A percentile compares a stretch with the other conserved stretches of the same genome.
phyloP scores from a whole-genome alignment of 2,888 invertebrate genomes.

The Theretra japonica region DNA sequence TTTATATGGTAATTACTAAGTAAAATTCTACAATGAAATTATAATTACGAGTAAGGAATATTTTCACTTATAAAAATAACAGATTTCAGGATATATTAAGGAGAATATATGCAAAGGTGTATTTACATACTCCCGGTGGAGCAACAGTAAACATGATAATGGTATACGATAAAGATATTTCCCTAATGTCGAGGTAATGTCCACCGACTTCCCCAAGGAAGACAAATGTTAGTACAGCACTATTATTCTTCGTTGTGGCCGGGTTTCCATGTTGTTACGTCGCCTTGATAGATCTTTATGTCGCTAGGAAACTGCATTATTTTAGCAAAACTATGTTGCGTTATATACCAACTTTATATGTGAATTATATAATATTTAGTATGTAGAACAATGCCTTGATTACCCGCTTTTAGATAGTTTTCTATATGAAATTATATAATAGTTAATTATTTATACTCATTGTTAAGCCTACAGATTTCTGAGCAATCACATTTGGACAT shows the following conservation, averaged over 20 bases:
- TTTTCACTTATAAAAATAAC: no score
- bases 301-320: neutral
- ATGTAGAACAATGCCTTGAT: no score
- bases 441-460: no score
- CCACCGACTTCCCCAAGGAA: conserved; percentile 12
- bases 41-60: no score
- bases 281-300: neutral
- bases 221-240: conserved; percentile 11
- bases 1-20: neutral
- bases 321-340: neutral
- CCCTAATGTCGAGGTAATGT: conserved; percentile 14
- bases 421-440: no score
- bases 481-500: no score
- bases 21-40: no score
- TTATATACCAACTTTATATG: no score
- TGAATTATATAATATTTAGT: no score
- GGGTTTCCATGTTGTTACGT: neutral
- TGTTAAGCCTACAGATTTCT: no score
- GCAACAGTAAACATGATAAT: neutral
- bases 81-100: neutral
- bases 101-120: neutral
- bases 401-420: no score
- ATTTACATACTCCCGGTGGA: neutral
- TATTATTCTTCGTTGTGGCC: conserved; percentile 17
- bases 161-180: conserved; percentile 12